phyloP scores from a whole-genome alignment of 2,113 vertebrate genomes.

The Ptilorrhoa leucosticta region DNA sequence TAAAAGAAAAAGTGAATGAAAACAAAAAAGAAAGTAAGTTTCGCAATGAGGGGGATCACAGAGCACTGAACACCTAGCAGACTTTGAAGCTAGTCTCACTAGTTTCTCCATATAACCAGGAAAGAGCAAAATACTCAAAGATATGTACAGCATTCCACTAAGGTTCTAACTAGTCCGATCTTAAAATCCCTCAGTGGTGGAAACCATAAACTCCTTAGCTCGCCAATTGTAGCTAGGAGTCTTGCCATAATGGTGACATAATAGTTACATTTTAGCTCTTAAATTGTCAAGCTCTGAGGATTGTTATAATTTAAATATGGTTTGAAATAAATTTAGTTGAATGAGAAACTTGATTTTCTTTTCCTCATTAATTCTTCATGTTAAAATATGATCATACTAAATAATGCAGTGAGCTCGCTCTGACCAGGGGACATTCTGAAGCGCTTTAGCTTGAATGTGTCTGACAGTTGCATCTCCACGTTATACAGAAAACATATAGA shows the following conservation, averaged over 20 bases:
- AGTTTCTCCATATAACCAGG: neutral
- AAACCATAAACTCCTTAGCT: neutral
- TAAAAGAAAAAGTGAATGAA: neutral
- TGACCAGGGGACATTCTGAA: neutral
- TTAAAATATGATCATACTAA: neutral
- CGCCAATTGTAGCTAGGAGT: neutral
- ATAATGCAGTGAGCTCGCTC: neutral
- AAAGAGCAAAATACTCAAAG: neutral
- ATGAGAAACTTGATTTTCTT: neutral
- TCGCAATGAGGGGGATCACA: fast-evolving
- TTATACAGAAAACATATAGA: neutral
- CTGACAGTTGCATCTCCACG: neutral
- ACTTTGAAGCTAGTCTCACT: neutral
- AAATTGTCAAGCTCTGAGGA: neutral
- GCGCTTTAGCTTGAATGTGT: neutral
- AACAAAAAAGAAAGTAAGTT: neutral
- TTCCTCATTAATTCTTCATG: neutral
- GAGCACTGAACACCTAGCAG: neutral
- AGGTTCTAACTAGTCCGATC: neutral
- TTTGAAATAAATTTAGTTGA: neutral
- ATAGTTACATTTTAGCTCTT: neutral
- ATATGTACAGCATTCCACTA: neutral
- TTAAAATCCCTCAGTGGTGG: neutral
- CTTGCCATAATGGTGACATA: neutral
- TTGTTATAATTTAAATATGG: neutral